phyloP scores from a whole-genome alignment of 2,797 vertebrate genomes.

The Melanogrammus aeglefinus region DNA sequence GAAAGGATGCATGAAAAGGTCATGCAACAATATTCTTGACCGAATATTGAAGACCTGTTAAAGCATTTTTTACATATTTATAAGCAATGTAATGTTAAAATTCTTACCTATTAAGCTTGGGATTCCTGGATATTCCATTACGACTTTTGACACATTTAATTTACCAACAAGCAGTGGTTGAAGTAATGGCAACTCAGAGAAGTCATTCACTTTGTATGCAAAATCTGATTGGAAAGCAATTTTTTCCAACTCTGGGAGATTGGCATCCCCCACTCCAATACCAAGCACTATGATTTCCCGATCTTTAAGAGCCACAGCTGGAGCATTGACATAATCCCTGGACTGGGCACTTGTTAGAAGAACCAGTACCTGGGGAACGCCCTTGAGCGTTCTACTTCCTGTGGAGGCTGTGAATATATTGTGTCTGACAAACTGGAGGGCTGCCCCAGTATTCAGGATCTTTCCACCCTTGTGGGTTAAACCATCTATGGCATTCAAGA shows the following conservation, averaged over 20 bases:
- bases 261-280: conserved; percentile 78
- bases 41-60: conserved; percentile 20
- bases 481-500: conserved; percentile 69
- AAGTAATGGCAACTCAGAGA: conserved; percentile 71
- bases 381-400: conserved; percentile 80
- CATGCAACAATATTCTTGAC: neutral
- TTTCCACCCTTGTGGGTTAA: conserved; percentile 79
- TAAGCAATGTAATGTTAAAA: conserved; percentile 9
- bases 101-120: conserved; percentile 65
- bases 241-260: conserved; percentile 76
- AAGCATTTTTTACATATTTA: conserved; percentile 1
- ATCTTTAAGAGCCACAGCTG: conserved; percentile 75
- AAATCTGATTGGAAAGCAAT: conserved; percentile 80
- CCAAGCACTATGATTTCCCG: conserved; percentile 76
- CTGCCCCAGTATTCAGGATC: conserved; percentile 78
- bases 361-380: conserved; percentile 83
- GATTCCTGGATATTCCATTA: conserved; percentile 47
- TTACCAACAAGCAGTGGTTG: conserved; percentile 63
- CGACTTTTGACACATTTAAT: conserved; percentile 53
- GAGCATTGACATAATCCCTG: conserved; percentile 77
- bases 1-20: neutral
- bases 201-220: conserved; percentile 71
- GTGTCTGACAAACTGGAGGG: conserved; percentile 83
- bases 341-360: conserved; percentile 79
- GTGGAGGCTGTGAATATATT: conserved; percentile 79